Evolutionary conservation across 2,113 vertebrate genomes (phyloP).

Genomic region (Microtus pennsylvanicus): DNA sequence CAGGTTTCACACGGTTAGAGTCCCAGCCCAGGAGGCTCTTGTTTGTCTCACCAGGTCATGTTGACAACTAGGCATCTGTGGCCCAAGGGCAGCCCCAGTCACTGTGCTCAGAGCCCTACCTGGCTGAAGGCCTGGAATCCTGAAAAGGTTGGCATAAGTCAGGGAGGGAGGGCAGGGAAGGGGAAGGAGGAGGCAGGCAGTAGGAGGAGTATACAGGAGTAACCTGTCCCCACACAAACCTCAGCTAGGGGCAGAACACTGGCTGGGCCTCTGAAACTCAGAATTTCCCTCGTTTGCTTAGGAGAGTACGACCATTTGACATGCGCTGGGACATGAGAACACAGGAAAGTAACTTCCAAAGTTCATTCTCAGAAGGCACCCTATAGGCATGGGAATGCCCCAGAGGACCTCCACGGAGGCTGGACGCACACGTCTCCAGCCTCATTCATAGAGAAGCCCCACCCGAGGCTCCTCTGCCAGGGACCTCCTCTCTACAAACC

Average conservation of each 20-base stretch:
- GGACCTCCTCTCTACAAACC: neutral
- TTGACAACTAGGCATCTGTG: neutral
- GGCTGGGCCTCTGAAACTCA: neutral
- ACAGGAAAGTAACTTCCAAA: neutral
- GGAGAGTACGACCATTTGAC: neutral
- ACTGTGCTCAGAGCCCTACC: too few species aligned
- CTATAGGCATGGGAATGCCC: too few species aligned
- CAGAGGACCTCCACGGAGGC: neutral
- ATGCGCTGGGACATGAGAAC: neutral
- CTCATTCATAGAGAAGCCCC: neutral
- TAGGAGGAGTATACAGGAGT: neutral
- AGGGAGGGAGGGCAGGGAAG: neutral
- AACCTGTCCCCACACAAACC: neutral
- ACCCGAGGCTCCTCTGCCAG: neutral
- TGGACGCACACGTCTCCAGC: neutral
- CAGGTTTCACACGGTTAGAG: neutral
- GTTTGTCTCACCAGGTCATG: neutral
- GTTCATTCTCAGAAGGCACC: neutral
- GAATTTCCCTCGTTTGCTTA: neutral
- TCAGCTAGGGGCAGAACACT: neutral
- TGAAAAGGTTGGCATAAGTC: neutral
- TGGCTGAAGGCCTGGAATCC: neutral
- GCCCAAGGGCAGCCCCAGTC: neutral
- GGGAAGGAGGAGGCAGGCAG: too few species aligned
- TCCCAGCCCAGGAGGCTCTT: neutral